Evolutionary conservation across 2,888 invertebrate species (phyloP).

Genomic region (Alsophila aescularia): DNA sequence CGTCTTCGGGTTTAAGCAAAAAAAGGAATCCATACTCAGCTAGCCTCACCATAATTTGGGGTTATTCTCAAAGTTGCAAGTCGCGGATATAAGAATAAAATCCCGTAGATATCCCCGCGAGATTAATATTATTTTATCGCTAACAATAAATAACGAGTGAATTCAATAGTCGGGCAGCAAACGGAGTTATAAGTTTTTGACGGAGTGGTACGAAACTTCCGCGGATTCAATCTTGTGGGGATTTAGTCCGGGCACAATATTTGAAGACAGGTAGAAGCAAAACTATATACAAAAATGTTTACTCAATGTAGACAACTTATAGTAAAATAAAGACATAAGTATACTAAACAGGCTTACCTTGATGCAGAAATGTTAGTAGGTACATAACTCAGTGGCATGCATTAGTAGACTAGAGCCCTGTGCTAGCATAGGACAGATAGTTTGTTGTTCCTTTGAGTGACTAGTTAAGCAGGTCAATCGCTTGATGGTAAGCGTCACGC

Average conservation of each 20-base stretch:
- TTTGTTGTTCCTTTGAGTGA: too few relatives aligned
- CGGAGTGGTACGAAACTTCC: constrained; percentile 74
- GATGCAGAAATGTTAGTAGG: too few relatives aligned
- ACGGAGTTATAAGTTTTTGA: constrained; percentile 80
- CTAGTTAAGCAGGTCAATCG: too few relatives aligned
- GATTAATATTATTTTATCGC: constrained; percentile 85
- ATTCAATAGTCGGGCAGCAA: constrained; percentile 76
- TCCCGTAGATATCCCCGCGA: constrained; percentile 76
- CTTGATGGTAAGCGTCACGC: too few relatives aligned
- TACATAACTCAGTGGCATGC: too few relatives aligned
- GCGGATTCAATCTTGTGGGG: constrained; percentile 77
- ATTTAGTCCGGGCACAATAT: constrained; percentile 68
- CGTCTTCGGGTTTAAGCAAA: too few relatives aligned
- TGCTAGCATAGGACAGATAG: too few relatives aligned
- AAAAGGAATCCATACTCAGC: constrained; percentile 57
- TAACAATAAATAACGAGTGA: constrained; percentile 81
- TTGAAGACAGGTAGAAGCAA: constrained; percentile 31
- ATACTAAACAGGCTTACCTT: too few relatives aligned
- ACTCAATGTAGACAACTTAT: too few relatives aligned
- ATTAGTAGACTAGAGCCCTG: too few relatives aligned
- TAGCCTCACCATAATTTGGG: constrained; percentile 53
- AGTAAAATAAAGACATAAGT: too few relatives aligned
- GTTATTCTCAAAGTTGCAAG: constrained; percentile 72
- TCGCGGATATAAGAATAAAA: constrained; percentile 78
- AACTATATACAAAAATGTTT: constrained; percentile 32